phyloP scores from a whole-genome alignment of 2,888 invertebrate genomes.

The Brachyopa scutellaris region DNA sequence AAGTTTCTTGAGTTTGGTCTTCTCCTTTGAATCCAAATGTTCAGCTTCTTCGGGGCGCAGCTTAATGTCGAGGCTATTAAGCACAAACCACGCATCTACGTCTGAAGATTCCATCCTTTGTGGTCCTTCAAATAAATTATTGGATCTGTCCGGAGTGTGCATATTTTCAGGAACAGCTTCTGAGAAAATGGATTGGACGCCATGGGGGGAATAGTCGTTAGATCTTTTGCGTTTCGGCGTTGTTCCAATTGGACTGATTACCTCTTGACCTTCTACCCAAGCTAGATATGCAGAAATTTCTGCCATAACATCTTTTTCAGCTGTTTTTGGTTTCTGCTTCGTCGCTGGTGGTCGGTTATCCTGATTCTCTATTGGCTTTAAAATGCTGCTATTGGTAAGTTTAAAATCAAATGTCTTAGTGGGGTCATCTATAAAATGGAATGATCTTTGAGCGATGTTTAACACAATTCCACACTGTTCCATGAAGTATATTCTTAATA shows the following conservation, averaged over 20 bases:
- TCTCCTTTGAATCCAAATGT: not conserved
- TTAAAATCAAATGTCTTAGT: not conserved
- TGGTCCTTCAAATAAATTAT: slow-evolving; percentile 5
- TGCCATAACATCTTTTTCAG: not conserved
- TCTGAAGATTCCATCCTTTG: not conserved
- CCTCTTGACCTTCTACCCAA: slow-evolving; percentile 3
- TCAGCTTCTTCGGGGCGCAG: not conserved
- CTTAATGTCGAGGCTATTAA: slow-evolving; percentile 30
- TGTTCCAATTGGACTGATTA: slow-evolving; percentile 2
- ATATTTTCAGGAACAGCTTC: slow-evolving; percentile 1
- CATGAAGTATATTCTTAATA: slow-evolving; percentile 7
- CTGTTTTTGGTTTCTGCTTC: not conserved
- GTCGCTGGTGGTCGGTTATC: not conserved
- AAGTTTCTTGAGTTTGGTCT: not conserved
- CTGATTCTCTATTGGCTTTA: not conserved
- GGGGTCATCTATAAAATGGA: slow-evolving; percentile 8
- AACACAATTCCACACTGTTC: slow-evolving; percentile 9
- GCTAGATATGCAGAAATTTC: slow-evolving; percentile 5
- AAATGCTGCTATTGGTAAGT: not conserved
- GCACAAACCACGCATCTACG: not conserved
- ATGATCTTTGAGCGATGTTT: slow-evolving; percentile 10
- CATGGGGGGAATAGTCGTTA: slow-evolving; percentile 22
- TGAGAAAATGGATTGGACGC: slow-evolving; percentile 8
- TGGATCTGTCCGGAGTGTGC: slow-evolving; percentile 53
- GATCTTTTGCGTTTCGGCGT: slow-evolving; percentile 11